Percentiles rank a stretch among this genome's conserved stretches.
Evolutionary conservation across 2,888 invertebrate species (phyloP).

Genomic region (Tipula vernalis): DNA sequence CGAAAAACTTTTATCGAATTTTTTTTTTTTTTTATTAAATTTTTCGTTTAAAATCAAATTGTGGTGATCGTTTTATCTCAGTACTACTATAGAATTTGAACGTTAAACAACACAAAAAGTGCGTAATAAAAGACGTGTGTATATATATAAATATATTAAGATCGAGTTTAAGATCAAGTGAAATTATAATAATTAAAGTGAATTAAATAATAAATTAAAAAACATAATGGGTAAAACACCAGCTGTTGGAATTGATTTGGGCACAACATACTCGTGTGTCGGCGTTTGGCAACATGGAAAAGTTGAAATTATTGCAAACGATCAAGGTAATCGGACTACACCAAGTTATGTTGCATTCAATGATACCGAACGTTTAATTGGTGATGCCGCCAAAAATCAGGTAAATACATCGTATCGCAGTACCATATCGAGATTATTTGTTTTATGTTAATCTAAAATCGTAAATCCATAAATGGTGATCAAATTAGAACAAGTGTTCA

Average conservation of each 20-base stretch:
- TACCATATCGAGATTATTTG: neutral
- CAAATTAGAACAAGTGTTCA: neutral
- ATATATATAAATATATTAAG: neutral
- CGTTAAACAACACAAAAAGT: neutral
- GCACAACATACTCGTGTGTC: slow-evolving; percentile 79
- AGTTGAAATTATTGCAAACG: slow-evolving; percentile 77
- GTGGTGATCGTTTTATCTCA: neutral
- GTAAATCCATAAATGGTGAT: neutral
- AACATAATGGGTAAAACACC: slow-evolving; percentile 35
- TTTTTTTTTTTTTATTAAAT: neutral
- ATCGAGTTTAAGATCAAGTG: neutral
- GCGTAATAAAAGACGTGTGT: neutral
- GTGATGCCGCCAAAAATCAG: slow-evolving; percentile 80
- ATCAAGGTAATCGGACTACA: slow-evolving; percentile 78
- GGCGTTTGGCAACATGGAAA: slow-evolving; percentile 75
- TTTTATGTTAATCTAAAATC: neutral
- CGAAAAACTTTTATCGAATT: neutral
- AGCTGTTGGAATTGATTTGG: slow-evolving; percentile 70
- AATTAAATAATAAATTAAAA: neutral
- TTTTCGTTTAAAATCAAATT: neutral
- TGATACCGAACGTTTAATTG: slow-evolving; percentile 69
- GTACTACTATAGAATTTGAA: neutral
- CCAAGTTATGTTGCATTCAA: slow-evolving; percentile 82
- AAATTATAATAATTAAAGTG: neutral
- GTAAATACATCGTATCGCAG: slow-evolving; percentile 30